Base-by-base conservation (phyloP, 2,888 invertebrate species). In the Bugulina stolonifera region DNA sequence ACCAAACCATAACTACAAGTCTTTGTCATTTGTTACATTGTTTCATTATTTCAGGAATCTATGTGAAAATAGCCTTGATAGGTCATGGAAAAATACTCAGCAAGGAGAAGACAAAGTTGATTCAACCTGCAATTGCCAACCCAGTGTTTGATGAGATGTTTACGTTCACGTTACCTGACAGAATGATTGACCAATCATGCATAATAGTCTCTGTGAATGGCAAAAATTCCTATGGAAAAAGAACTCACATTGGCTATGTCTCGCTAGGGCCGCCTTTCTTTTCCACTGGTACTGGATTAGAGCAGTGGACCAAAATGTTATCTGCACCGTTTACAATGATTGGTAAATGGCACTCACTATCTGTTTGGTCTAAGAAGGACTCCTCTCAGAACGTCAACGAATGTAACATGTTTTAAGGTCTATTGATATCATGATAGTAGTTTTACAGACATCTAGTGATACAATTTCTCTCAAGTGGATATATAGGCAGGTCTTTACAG, bases 111-210 rank as follows among this genome's bases (percentile, higher is more conserved):
- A 64, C 64, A 22, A 64, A 64, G 27, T 10, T 64, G 14, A 27
- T 64, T 10, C 64, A 64, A 5, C 64, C 64, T 29, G 64, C 64
- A 25, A 18, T 27, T 2, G 32, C 64, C 29, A 64, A 64, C 34
- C 64, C 64, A 64, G 64, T 64, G 3, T 64, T 64, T 64, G 64
- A 64, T 32, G 64, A 64, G 64, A 64, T 64, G 64, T 14, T 64
- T 34, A 32, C 32, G 14, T 64, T 64, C 34, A 34, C 64, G 14
- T 32, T 64, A n/a, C 64, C 64, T 3, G 27, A 22, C 18, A 34
- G 27, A 14, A 64, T 64, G 64, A 64, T 64, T 34, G 64, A 64
- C 64, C 29, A 64, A 34, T 64, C 64, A 14, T 64, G 64, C n/a
- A 27, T 64, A 1, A 64, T 64, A 5, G 64, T 64, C 14, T 64